These are phyloP conservation scores for Epicauta chinensis DNA, from an alignment of 1,140 invertebrate species.

Conservation along the genomic window DNA sequence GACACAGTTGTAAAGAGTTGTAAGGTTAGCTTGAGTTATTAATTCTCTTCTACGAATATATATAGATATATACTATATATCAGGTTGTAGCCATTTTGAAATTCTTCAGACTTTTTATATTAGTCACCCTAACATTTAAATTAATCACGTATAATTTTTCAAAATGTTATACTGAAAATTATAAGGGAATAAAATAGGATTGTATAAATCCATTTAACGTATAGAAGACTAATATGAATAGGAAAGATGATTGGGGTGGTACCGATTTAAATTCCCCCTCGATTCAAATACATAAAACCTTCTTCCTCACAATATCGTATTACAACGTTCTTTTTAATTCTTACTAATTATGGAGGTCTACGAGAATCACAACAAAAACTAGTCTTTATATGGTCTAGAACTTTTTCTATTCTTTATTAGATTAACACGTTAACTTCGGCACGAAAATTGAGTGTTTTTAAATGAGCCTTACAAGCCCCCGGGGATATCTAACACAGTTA, in stretches of 20 bases:
- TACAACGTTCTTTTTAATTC: slow-evolving; percentile 15
- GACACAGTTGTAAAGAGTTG: slow-evolving; percentile 7
- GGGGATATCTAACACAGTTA: too few relatives aligned
- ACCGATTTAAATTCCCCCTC: slow-evolving; percentile 10
- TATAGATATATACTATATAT: too few relatives aligned
- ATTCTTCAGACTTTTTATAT: slow-evolving; percentile 11
- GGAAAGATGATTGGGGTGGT: slow-evolving; percentile 2
- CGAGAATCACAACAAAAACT: slow-evolving; percentile 4
- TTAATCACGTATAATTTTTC: slow-evolving; percentile 18
- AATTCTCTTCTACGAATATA: slow-evolving; percentile 17
- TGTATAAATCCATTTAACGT: too few relatives aligned
- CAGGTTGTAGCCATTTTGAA: slow-evolving; percentile 11
- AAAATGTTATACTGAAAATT: slow-evolving; percentile 3
- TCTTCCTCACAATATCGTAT: slow-evolving; percentile 15
- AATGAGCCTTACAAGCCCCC: too few relatives aligned
- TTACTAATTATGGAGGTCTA: slow-evolving; percentile 15
- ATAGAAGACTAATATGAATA: neutral
- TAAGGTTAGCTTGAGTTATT: slow-evolving; percentile 12
- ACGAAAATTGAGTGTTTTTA: too few relatives aligned
- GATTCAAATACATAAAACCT: neutral
- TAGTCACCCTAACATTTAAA: slow-evolving; percentile 14
- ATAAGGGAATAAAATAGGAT: neutral
- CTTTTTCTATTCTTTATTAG: too few relatives aligned
- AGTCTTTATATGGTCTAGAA: too few relatives aligned
- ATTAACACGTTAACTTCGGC: too few relatives aligned